Conservation (phyloP, 1,140 invertebrate species). For the Drosophila leontia region DNA sequence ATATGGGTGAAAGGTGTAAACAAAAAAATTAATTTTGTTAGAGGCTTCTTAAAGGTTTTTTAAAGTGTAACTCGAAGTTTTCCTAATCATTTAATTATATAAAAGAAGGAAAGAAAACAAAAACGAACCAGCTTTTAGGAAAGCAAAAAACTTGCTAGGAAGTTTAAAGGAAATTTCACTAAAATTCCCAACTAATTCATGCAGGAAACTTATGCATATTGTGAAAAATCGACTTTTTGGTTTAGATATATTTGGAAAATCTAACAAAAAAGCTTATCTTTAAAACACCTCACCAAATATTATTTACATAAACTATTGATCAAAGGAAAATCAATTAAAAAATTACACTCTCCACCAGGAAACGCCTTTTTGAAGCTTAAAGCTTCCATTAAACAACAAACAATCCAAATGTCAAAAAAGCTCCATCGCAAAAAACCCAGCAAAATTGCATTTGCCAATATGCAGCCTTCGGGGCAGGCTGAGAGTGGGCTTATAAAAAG, state of each 20-base stretch:
- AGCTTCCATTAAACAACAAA: conserved; percentile 16
- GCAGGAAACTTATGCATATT: too few relatives aligned
- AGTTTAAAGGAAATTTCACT: neutral
- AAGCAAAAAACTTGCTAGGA: too few relatives aligned
- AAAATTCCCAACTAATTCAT: neutral
- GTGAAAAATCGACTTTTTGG: neutral
- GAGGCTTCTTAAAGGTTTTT: too few relatives aligned
- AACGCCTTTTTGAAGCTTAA: conserved; percentile 19
- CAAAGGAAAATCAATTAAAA: neutral
- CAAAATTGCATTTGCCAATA: conserved; percentile 32
- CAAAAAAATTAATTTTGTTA: too few relatives aligned
- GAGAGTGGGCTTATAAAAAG: conserved; percentile 32
- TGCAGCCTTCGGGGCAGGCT: conserved; percentile 15
- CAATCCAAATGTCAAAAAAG: conserved; percentile 14
- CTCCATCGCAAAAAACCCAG: neutral
- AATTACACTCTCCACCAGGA: conserved; percentile 17
- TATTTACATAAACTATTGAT: neutral
- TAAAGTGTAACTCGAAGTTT: too few relatives aligned
- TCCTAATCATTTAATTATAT: too few relatives aligned
- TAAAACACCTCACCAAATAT: neutral
- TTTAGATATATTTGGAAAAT: neutral
- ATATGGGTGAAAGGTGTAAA: neutral
- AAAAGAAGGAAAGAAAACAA: too few relatives aligned
- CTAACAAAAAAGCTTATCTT: neutral
- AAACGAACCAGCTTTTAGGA: too few relatives aligned